Base-by-base conservation (phyloP, 2,113 vertebrate species). In the Pogonocichla stellata region DNA sequence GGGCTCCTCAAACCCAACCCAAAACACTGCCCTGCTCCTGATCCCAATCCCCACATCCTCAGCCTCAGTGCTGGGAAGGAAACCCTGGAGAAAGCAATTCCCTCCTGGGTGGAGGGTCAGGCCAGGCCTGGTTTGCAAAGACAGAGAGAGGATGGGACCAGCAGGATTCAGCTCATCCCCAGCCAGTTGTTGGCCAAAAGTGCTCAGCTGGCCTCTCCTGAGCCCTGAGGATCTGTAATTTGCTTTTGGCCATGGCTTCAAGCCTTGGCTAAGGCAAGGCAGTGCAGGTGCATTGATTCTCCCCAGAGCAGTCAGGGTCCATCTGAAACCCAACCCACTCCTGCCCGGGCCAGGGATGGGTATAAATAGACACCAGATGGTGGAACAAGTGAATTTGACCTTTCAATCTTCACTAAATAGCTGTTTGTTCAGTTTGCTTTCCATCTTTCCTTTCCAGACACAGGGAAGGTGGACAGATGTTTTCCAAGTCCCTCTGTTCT, bases 321-420 rank as follows among this genome's bases (percentile, higher is more conserved):
- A 77, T 73, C 75, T 57, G 20, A 80, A 72, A 47, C 71, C 71
- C 71, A 75, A 58, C 34, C 36, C 50, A 8, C 25, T 60, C 80
- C 51, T 5, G 12, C 88, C 22, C 1, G 0, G 65, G 26, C 28
- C 16, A 8, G 69, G 67, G 78, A 54, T 24, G 86, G 88, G 77
- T 89, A 92, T 93, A 96, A 97, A 97, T 96, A 92, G 93, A 93
- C n/a, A 83, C 73, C 97, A 96, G 94, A 94, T 93, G 92, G 88
- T 86, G 67, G 78, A 85, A 74, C 77, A 78, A 96, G 90, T 85
- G 80, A 60, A 90, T 74, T 47, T 95, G 95, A 96, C 93, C 90
- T 96, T 96, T 90, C 36, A 71, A 62, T 93, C 92, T 57, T 14
- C 36, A 34, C 92, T 89, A 60, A 97, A 88, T 47, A 65, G 94